Evolutionary conservation across 2,113 vertebrate species (phyloP).

Genomic region (Scytalopus superciliaris): DNA sequence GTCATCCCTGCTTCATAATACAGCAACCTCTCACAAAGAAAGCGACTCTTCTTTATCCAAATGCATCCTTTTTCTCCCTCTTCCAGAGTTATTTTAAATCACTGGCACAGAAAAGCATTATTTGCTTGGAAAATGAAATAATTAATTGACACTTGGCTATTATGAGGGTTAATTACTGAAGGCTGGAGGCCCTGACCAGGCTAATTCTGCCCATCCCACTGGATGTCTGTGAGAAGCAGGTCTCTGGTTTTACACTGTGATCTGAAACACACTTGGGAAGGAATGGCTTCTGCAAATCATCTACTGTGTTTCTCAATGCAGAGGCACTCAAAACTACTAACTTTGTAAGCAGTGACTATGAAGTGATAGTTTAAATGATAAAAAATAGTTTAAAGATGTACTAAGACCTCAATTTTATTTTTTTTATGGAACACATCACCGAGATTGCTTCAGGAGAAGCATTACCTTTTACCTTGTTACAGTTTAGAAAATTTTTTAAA

Average conservation of each 20-base stretch:
- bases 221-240: neutral
- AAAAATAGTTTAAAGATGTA: neutral
- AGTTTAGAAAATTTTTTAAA: neutral
- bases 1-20: neutral
- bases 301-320: rapidly evolving
- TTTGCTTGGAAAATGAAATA: neutral
- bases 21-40: neutral
- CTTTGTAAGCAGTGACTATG: neutral
- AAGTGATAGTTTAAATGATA: neutral
- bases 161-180: neutral
- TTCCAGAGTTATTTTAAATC: neutral
- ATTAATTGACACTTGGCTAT: neutral
- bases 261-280: neutral
- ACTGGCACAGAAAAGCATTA: neutral
- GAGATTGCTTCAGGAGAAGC: neutral
- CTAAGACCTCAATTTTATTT: neutral
- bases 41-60: neutral
- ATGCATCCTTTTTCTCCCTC: neutral
- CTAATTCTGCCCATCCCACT: neutral
- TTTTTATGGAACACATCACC: neutral
- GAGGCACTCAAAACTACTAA: neutral
- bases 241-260: neutral
- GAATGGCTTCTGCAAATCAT: neutral
- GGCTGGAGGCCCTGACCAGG: neutral
- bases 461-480: neutral